Evolutionary conservation across 2,888 invertebrate genomes (phyloP), one percentile per base, ranked within the genome.

Genomic region (Tipula vernalis): DNA sequence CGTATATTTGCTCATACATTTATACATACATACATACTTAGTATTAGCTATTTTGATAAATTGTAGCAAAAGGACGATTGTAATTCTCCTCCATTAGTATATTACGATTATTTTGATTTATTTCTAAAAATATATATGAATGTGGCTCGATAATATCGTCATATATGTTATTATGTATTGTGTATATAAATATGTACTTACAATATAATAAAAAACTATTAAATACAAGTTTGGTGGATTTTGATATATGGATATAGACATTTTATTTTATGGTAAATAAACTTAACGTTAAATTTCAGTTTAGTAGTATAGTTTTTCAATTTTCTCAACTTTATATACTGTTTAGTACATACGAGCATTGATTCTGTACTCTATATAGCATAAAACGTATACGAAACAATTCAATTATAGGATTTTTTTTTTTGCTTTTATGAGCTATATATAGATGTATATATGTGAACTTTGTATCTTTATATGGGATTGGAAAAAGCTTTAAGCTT

Each of bases 191-290:
- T 44, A 44, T 12, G 51, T 51, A 28, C 71, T 10, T 28, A 71
- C 71, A 71, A 71, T 71, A 71, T 28, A 71, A 71, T 71, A 71
- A 71, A 71, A 71, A 71, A 71, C 71, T 71, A 71, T 71, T 71
- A 71, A 71, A 18, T 28, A 71, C 71, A 71, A 71, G 71, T 71
- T 71, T 71, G 71, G 71, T 28, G 71, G 71, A 71, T 71, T 71
- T 71, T 71, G 71, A 71, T 71, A 71, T 71, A 71, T 71, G 71
- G 71, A 71, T 71, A 71, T 71, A 71, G 71, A 71, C 71, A 71
- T 71, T 71, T 71, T 71, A 71, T 71, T 71, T 71, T 71, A 71
- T 71, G 71, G 71, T 71, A 71, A 71, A 71, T 71, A 71, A 71
- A 71, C 71, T 71, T 71, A 71, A 12, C 71, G 71, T 71, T 71